Evolutionary conservation across 2,113 vertebrate genomes (phyloP), one percentile per base, ranked within the genome.

Genomic region (Reinhardtius hippoglossoides): DNA sequence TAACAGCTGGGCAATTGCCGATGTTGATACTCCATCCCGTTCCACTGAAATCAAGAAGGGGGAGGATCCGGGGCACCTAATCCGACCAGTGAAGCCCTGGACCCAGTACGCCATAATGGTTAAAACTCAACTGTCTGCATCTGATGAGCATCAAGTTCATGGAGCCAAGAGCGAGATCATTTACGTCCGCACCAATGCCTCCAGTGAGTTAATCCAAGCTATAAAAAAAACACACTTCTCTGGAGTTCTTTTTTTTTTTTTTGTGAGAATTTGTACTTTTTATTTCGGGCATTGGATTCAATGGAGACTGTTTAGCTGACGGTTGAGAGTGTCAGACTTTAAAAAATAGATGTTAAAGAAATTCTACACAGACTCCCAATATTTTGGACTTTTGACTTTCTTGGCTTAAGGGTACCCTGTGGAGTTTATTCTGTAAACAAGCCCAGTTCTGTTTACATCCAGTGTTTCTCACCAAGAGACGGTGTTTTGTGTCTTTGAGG

Each of bases 121-220:
- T 13, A 98, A 98, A 91, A 98, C 98, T 0, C 89, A 99, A 82
- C 95, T 99, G 68, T 98, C 97, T 31, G 95, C 96, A 35, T 97
- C 96, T 0, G 98, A 99, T 0, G 98, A 99, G 62, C 95, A 96
- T 10, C 95, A 96, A 64, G 96, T 96, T 0, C 95, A 96, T 0
- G 98, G 98, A 9, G 98, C 98, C n/a, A 99, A 99, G 92, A 99
- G 96, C 0, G 92, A 97, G 64, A 99, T 99, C 90, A 97, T 99
- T 90, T 99, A 99, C 0, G 92, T 99, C 62, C 96, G 96, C 76
- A 99, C 98, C 69, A 94, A 96, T 0, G 96, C 97, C 73, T 95
- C 96, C 0, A 95, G 98, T 99, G 82, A 95, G 97, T 93, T 48
- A 1, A 3, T 24, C 6, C 0, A 7, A 21, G 54, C n/a, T 26